A percentile compares a stretch with the other conserved stretches of the same genome.
Evolutionary conservation across 53 echinoderm and acorn worm species (phyloP).

Genomic region (Apostichopus leukothele): DNA sequence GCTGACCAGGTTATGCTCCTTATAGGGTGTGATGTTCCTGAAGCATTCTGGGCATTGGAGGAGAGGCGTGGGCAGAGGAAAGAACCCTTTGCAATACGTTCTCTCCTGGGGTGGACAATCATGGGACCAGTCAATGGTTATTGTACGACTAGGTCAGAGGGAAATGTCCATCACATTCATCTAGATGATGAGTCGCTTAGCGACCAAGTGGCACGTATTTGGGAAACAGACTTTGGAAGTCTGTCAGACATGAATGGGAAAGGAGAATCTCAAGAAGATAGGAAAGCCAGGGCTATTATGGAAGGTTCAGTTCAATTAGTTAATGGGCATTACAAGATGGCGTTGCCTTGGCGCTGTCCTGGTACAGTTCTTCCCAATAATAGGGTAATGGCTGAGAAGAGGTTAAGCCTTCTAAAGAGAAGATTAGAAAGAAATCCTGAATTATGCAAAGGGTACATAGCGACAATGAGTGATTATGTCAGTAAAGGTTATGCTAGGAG

Average conservation of each 20-base stretch:
- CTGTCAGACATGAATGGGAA: neutral
- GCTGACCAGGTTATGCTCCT: slow-evolving; percentile 6
- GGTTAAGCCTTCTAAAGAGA: slow-evolving; percentile 27
- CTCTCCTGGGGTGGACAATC: slow-evolving; percentile 26
- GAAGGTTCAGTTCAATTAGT: neutral
- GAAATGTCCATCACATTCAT: neutral
- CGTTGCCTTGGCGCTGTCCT: neutral
- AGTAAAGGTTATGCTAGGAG: slow-evolving; percentile 45
- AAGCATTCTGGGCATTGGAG: slow-evolving; percentile 39
- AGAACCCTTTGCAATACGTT: slow-evolving; percentile 39
- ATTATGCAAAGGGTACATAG: slow-evolving; percentile 19
- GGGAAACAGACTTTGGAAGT: slow-evolving; percentile 28
- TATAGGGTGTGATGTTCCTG: slow-evolving; percentile 33
- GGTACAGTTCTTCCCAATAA: slow-evolving; percentile 46
- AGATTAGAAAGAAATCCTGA: slow-evolving; percentile 14
- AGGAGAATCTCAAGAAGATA: slow-evolving; percentile 44
- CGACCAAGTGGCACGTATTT: slow-evolving; percentile 33
- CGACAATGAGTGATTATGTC: slow-evolving; percentile 35
- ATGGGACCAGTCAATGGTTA: neutral
- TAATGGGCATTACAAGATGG: slow-evolving; percentile 46
- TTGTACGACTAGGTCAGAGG: neutral
- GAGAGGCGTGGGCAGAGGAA: slow-evolving; percentile 20
- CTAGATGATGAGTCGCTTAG: neutral
- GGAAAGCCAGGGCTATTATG: slow-evolving; percentile 33
- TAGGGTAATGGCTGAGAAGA: slow-evolving; percentile 33